These are phyloP conservation scores for Metopolophium dirhodum DNA, from an alignment of 1,140 invertebrate species.

Conservation along the genomic window DNA sequence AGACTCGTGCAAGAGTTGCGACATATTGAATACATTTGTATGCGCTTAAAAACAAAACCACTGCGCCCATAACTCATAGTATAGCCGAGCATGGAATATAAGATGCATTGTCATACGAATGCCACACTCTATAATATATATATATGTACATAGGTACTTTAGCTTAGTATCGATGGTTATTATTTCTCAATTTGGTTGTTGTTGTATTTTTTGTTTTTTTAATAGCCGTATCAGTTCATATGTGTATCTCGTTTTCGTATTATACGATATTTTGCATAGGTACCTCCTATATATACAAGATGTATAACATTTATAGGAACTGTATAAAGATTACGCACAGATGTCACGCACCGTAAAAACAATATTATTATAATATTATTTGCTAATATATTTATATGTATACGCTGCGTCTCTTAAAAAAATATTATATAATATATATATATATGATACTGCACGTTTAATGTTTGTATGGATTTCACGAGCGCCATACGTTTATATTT, in stretches of 20 bases:
- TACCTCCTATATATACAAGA: not conserved
- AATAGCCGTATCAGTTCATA: not conserved
- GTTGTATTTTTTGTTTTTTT: not conserved
- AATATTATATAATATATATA: not conserved
- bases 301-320: not conserved
- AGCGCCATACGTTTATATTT: too few relatives aligned
- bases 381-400: constrained; percentile 10
- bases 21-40: constrained; percentile 27
- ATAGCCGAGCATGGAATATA: not conserved
- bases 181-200: not conserved
- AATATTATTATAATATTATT: not conserved
- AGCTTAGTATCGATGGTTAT: constrained; percentile 13
- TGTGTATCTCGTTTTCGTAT: not conserved
- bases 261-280: not conserved
- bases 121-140: not conserved
- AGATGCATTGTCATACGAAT: constrained; percentile 18
- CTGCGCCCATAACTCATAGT: not conserved
- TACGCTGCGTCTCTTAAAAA: not conserved
- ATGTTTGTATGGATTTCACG: not conserved
- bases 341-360: constrained; percentile 16
- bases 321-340: not conserved
- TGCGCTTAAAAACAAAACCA: constrained; percentile 12
- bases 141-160: not conserved
- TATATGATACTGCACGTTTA: not conserved
- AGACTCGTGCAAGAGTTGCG: not conserved